Conservation (phyloP, 2,888 invertebrate species). For the Drosophila robusta region DNA sequence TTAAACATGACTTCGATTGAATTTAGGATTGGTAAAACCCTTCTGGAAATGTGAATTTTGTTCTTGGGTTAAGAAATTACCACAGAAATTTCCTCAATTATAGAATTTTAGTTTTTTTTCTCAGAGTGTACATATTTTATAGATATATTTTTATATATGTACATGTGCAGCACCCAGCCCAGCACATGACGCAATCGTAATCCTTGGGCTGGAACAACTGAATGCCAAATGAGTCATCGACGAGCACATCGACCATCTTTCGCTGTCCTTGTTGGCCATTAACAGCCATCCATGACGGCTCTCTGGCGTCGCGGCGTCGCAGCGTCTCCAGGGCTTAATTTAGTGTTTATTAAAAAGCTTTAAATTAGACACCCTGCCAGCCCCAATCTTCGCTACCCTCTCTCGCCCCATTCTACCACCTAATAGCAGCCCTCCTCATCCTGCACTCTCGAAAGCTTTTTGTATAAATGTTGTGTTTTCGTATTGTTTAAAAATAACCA, state of each 20-base stretch:
- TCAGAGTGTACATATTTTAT: background rate
- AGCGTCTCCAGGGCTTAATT: conserved; percentile 52
- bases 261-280: conserved; percentile 60
- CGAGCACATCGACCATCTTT: conserved; percentile 47
- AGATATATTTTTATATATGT: conserved; percentile 1
- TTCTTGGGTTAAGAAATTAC: no score
- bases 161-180: conserved; percentile 5
- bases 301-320: conserved; percentile 49
- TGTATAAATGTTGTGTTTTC: conserved; percentile 37
- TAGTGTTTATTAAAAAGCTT: conserved; percentile 54
- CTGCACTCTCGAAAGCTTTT: conserved; percentile 63
- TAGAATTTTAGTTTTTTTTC: no score
- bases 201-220: conserved; percentile 59
- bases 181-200: conserved; percentile 65
- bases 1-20: no score
- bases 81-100: no score
- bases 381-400: background rate
- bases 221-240: conserved; percentile 67
- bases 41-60: no score
- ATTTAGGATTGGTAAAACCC: no score
- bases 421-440: conserved; percentile 35
- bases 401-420: conserved; percentile 6
- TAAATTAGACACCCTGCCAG: conserved; percentile 46
- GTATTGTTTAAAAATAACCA: conserved; percentile 70
- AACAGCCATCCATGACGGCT: conserved; percentile 66